Evolutionary conservation across 2,797 vertebrate species (phyloP), one percentile per base, ranked within the genome.

Genomic region (Discoglossus pictus): DNA sequence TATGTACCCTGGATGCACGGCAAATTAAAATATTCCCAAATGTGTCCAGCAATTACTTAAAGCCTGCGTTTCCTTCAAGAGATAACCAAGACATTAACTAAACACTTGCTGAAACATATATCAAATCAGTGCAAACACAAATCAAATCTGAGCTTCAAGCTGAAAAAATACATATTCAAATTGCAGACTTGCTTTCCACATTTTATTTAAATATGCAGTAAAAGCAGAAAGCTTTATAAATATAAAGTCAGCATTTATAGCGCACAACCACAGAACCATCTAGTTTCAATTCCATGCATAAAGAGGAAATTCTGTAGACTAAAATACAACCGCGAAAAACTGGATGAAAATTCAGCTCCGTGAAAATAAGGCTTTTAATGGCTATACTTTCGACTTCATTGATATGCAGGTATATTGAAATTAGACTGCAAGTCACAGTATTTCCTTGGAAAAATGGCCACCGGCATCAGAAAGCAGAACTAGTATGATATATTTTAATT

Each of bases 171-270:
- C 61, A 46, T 15, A 25, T 72, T 65, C 73, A 61, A 76, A 54
- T 47, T 5, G 52, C 52, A 64, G 72, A 79, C 74, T 74, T 77
- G 81, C 70, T 78, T 67, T 73, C 73, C 76, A 72, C 72, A 73
- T 73, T 79, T 78, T 76, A 76, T 72, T 42, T 73, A 80, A 75
- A 63, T 56, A 52, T 43, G 52, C 60, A 62, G 35, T 51, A 70
- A 70, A 70, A 50, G 68, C 46, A 48, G 52, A 63, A 70, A 47
- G 24, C 52, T 39, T 35, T 42, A 48, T 50, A 64, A 70, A 70
- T 63, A 63, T 50, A 58, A 2, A 55, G 52, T 55, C 17, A 50
- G 52, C 52, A 50, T 68, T 68, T 52, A 53, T 38, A 54, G 31
- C 16, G 15, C 12, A 27, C 40, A 61, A 46, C 16, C 48, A 23